phyloP scores from a whole-genome alignment of 2,113 vertebrate species.

The Chaenogobius annularis region DNA sequence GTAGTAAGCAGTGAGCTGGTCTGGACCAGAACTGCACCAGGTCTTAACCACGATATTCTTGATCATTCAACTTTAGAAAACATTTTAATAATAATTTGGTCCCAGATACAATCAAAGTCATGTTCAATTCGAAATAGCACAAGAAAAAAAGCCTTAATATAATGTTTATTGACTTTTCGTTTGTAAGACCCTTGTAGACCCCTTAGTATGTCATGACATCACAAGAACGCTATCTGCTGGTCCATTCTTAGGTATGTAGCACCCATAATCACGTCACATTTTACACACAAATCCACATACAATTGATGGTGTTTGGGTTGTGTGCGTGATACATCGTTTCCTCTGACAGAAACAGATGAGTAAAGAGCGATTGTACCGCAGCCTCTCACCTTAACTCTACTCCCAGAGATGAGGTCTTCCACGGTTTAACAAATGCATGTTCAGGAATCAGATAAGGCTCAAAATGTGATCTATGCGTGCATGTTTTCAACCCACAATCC shows the following conservation, averaged over 20 bases:
- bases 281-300: not conserved
- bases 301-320: conserved; percentile 2
- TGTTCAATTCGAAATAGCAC: too few relatives aligned
- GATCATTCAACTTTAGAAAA: too few relatives aligned
- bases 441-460: conserved; percentile 50
- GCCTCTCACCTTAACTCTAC: conserved; percentile 26
- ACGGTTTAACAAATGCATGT: conserved; percentile 42
- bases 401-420: conserved; percentile 21
- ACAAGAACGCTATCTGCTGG: not conserved
- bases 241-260: not conserved
- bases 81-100: too few relatives aligned
- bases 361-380: conserved; percentile 14
- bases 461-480: conserved; percentile 37
- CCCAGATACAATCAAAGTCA: too few relatives aligned
- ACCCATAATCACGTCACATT: not conserved
- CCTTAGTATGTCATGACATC: not conserved
- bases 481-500: conserved; percentile 1
- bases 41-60: too few relatives aligned
- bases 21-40: too few relatives aligned
- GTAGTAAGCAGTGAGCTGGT: too few relatives aligned
- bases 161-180: too few relatives aligned
- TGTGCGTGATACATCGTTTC: conserved; percentile 21
- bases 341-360: conserved; percentile 4
- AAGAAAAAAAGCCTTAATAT: too few relatives aligned
- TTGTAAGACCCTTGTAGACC: not conserved